Percentiles rank a stretch among this genome's conserved stretches.
These are phyloP conservation scores for Eupsilia transversa DNA, from an alignment of 2,888 invertebrate species.

Conservation along the genomic window DNA sequence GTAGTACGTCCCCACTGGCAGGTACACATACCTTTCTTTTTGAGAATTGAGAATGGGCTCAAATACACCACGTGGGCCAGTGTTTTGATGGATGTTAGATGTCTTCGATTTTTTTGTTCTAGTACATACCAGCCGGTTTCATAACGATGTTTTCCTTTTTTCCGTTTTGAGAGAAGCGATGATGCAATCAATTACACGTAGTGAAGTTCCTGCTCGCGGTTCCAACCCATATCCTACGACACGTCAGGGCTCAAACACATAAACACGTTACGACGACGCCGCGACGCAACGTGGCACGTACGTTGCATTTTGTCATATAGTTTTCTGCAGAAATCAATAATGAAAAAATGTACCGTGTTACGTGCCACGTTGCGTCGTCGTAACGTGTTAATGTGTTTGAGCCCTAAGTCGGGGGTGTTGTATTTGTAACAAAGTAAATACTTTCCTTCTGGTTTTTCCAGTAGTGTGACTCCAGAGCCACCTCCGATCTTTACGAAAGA, in stretches of 20 bases:
- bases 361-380: too few species aligned
- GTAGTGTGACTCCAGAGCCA: constrained; percentile 91
- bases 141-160: background rate
- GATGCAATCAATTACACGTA: background rate
- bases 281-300: too few species aligned
- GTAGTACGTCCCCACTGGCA: background rate
- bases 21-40: background rate
- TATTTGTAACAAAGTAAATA: constrained; percentile 18
- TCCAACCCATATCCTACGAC: background rate
- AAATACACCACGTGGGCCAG: background rate
- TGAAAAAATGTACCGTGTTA: too few species aligned
- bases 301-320: too few species aligned
- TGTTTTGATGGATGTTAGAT: background rate
- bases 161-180: background rate
- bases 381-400: too few species aligned
- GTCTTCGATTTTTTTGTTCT: background rate
- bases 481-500: constrained; percentile 95
- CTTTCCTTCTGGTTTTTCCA: constrained; percentile 37
- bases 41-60: background rate
- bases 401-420: background rate
- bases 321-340: too few species aligned
- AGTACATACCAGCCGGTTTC: too few species aligned
- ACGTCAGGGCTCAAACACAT: too few species aligned
- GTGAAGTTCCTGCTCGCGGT: background rate
- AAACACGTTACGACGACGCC: too few species aligned